Evolutionary conservation across 2,888 invertebrate genomes (phyloP), one percentile per base, ranked within the genome.

Genomic region (Coleophora deauratella): DNA sequence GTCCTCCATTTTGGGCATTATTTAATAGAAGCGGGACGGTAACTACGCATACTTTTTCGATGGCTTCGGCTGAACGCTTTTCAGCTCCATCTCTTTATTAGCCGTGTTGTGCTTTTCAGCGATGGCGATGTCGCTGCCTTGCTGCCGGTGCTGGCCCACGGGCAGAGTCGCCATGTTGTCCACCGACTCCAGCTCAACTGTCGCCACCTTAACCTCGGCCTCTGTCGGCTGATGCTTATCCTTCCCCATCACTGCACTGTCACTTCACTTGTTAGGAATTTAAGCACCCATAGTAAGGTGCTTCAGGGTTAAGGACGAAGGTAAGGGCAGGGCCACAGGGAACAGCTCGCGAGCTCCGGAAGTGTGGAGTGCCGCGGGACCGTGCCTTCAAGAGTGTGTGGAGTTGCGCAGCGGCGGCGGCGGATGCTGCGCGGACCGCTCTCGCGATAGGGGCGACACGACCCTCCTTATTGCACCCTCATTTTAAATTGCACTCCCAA

Each of bases 121-220:
- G 57, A 90, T 91, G 53, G 90, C 90, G 64, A 89, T 88, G 67
- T 91, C 92, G 60, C 90, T 91, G 54, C 91, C 90, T 57, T 86
- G 87, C 62, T 88, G 89, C 60, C 88, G 89, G 67, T 91, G 91
- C 66, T 93, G 90, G 49, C 93, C 93, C 45, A 94, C 94, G 57
- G 94, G 95, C 76, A 95, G 88, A 34, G 95, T 95, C 75, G 94
- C 95, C 91, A 94, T 94, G 72, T 95, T 94, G 88, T 94, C 94
- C 59, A 93, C 91, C 54, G 93, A 89, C 82, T 95, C 95, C 65
- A 94, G 89, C 80, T 95, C 94, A 61, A 95, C 95, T 45, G 95
- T 95, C 58, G 95, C 92, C 77, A 95, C 94, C 88, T 94, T 95
- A 80, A 94, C 92, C 86, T 95, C 94, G 71, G 91, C 90, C 73